Percentiles rank a stretch among this genome's conserved stretches.
Evolutionary conservation across 1,140 invertebrate species (phyloP).

Genomic region (Probaryconus sp.): DNA sequence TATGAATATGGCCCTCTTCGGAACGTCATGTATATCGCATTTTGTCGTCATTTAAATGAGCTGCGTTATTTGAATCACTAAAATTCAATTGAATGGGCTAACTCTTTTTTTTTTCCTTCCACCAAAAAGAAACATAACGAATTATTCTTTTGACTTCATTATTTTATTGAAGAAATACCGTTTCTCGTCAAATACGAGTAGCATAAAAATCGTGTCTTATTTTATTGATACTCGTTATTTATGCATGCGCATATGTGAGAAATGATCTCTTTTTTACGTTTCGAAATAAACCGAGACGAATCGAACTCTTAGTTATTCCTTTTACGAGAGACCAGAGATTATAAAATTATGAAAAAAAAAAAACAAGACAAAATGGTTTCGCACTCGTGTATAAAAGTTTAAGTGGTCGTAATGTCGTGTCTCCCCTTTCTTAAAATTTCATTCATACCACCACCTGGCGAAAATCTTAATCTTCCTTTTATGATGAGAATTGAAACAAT

Average conservation of each 20-base stretch:
- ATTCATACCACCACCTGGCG: too few species aligned
- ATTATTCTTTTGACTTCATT: constrained; percentile 33
- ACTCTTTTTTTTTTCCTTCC: constrained; percentile 20
- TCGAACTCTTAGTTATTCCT: constrained; percentile 2
- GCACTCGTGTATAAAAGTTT: too few species aligned
- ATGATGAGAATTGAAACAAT: constrained; percentile 15
- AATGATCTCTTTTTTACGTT: constrained; percentile 21
- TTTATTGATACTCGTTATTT: constrained; percentile 20
- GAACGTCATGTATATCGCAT: constrained; percentile 49
- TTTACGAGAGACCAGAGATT: constrained; percentile 17
- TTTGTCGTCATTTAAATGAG: constrained; percentile 48
- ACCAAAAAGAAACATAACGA: too few species aligned
- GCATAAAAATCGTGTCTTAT: constrained; percentile 36
- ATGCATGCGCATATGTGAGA: not conserved
- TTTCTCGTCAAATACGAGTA: constrained; percentile 20
- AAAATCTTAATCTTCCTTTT: too few species aligned
- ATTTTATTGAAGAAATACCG: constrained; percentile 28
- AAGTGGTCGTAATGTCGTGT: too few species aligned
- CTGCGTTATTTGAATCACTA: too few species aligned
- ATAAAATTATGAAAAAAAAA: constrained; percentile 75
- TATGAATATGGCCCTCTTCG: constrained; percentile 52
- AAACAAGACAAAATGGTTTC: too few species aligned
- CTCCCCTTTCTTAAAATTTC: too few species aligned
- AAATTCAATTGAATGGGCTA: constrained; percentile 3
- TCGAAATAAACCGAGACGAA: constrained; percentile 65